A percentile compares a stretch with the other conserved stretches of the same genome.
These are phyloP conservation scores for Paracanthobrama guichenoti DNA, from an alignment of 2,113 vertebrate species.

Conservation along the genomic window DNA sequence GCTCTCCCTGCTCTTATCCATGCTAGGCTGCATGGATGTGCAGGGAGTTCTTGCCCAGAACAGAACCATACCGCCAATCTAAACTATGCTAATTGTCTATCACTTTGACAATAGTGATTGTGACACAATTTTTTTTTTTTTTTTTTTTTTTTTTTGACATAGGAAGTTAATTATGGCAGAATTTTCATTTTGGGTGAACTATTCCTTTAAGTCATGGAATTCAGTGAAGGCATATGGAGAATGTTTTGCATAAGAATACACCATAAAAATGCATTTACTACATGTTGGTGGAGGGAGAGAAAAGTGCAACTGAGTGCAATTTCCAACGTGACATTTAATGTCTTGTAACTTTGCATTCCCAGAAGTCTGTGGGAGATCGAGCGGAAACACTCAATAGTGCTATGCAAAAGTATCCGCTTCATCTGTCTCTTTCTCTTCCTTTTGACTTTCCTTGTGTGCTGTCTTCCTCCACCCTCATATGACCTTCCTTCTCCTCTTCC, in stretches of 20 bases:
- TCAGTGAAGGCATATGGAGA: neutral
- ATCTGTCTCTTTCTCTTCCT: constrained; percentile 8
- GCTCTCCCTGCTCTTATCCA: too few relatives aligned
- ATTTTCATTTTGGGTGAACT: neutral
- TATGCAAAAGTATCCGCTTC: neutral
- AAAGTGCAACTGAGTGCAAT: neutral
- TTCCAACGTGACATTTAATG: neutral
- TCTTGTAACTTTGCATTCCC: neutral
- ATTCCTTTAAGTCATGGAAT: neutral
- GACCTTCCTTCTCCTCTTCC: constrained; percentile 19
- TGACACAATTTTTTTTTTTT: too few relatives aligned
- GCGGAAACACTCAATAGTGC: constrained; percentile 1
- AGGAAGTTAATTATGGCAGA: neutral
- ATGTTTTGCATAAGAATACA: neutral
- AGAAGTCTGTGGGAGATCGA: constrained; percentile 16
- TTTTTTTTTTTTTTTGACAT: neutral
- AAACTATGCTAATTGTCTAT: too few relatives aligned
- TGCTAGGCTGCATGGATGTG: too few relatives aligned
- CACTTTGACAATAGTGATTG: too few relatives aligned
- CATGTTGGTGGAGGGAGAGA: neutral
- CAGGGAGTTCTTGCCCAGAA: too few relatives aligned
- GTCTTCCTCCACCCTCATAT: neutral
- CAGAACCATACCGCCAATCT: too few relatives aligned
- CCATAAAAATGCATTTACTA: neutral
- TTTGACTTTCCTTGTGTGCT: constrained; percentile 10